Evolutionary conservation across 2,797 vertebrate species (phyloP).

Genomic region (Hippoglossus hippoglossus): DNA sequence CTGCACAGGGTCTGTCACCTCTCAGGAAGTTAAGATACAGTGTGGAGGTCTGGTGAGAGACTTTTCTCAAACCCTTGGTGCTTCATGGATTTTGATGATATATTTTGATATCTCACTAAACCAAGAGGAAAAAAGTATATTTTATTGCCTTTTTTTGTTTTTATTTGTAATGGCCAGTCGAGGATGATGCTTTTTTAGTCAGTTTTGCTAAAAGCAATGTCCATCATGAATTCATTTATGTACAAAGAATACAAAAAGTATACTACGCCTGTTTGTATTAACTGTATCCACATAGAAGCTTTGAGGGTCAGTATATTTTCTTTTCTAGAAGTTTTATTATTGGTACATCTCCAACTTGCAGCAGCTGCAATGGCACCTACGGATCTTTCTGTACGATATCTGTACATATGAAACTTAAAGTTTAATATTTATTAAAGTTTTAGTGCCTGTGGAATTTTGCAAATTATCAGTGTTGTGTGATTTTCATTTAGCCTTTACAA

Average conservation of each 20-base stretch:
- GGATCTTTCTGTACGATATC: conserved; percentile 86
- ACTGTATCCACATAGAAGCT: conserved; percentile 78
- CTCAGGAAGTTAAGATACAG: conserved; percentile 59
- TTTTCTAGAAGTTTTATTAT: conserved; percentile 75
- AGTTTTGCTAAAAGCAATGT: conserved; percentile 47
- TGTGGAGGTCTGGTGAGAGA: conserved; percentile 26
- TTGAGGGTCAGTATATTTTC: conserved; percentile 70
- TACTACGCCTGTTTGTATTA: conserved; percentile 73
- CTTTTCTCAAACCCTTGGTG: conserved; percentile 45
- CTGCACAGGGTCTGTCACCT: conserved; percentile 37
- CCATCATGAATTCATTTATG: conserved; percentile 70
- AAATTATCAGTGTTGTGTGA: conserved; percentile 69
- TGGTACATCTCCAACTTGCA: conserved; percentile 79
- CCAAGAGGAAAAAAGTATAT: conserved; percentile 4
- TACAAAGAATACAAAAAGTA: conserved; percentile 40
- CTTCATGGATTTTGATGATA: conserved; percentile 37
- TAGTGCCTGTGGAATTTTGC: conserved; percentile 89
- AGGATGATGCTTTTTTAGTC: conserved; percentile 46
- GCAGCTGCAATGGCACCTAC: conserved; percentile 76
- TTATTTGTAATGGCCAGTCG: conserved; percentile 25
- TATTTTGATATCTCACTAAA: conserved; percentile 42
- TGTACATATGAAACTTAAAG: conserved; percentile 93
- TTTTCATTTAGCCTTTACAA: conserved; percentile 19
- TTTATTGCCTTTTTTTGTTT: conserved; percentile 29
- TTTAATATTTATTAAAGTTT: conserved; percentile 98